Percentiles rank a stretch among this genome's conserved stretches.
Evolutionary conservation across 2,888 invertebrate genomes (phyloP).

Genomic region (Drosophila neoperkinsi): DNA sequence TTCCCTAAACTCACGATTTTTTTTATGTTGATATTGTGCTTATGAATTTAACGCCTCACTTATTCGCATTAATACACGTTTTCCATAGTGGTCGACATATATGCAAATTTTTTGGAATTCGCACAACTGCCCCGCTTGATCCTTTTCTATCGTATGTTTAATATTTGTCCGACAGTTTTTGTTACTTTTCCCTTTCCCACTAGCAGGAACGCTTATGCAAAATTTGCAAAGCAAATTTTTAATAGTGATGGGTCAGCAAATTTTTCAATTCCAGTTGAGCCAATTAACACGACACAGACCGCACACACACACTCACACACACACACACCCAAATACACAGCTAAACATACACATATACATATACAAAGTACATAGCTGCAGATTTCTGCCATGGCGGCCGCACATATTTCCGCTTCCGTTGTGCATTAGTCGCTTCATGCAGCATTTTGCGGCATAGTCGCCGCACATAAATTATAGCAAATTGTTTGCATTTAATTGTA

Average conservation of each 20-base stretch:
- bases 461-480: conserved; percentile 78
- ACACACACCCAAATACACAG: background rate
- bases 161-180: background rate
- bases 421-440: conserved; percentile 69
- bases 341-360: background rate
- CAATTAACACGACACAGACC: conserved; percentile 46
- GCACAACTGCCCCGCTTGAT: conserved; percentile 8
- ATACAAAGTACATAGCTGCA: background rate
- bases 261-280: conserved; percentile 46
- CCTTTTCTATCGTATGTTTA: background rate
- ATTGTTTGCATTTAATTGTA: conserved; percentile 80
- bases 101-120: conserved; percentile 45
- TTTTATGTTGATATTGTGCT: conserved; percentile 23
- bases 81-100: conserved; percentile 18
- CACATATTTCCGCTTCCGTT: conserved; percentile 80
- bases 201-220: background rate
- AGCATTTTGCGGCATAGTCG: conserved; percentile 50
- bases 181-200: background rate
- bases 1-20: conserved; percentile 4
- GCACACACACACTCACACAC: conserved; percentile 3
- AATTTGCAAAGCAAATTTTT: conserved; percentile 69
- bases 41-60: conserved; percentile 57
- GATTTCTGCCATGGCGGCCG: conserved; percentile 48
- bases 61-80: conserved; percentile 55
- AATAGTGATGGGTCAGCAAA: conserved; percentile 51